These are phyloP conservation scores for Brachionus manjavacas DNA, from an alignment of 1,140 invertebrate species.

Conservation along the genomic window DNA sequence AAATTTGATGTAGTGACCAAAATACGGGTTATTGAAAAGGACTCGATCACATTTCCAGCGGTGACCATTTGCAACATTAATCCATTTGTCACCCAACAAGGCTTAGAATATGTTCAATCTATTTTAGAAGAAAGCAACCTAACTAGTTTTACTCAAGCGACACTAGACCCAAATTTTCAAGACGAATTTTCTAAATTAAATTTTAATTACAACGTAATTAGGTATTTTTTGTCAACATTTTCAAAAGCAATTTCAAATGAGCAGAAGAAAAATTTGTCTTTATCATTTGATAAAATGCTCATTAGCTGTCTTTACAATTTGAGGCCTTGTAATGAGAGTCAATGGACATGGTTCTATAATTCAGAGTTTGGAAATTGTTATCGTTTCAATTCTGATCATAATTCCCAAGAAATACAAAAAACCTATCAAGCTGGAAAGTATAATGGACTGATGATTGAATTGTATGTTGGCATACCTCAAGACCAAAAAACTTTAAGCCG, in stretches of 20 bases:
- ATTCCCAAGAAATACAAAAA: not conserved
- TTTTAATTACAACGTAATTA: not conserved
- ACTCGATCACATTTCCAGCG: not conserved
- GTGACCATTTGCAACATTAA: constrained; percentile 29
- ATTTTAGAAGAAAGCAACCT: not conserved
- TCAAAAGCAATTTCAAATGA: not conserved
- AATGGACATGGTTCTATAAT: constrained; percentile 9
- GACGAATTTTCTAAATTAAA: not conserved
- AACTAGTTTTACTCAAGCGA: not conserved
- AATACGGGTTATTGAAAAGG: not conserved
- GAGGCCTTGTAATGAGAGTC: not conserved
- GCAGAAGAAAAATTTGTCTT: not conserved
- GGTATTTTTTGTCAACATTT: not conserved
- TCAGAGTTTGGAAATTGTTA: not conserved
- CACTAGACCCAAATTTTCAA: not conserved
- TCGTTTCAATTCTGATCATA: not conserved
- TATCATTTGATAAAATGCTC: not conserved
- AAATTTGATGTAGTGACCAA: not conserved
- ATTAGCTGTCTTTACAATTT: constrained; percentile 1
- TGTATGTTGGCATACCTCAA: not conserved
- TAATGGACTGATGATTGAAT: constrained; percentile 22
- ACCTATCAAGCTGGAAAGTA: not conserved
- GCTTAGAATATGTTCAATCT: not conserved
- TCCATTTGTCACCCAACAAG: not conserved
- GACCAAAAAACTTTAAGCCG: not conserved